These are phyloP conservation scores for Callithrix jacchus DNA, from an alignment of 2,113 vertebrate species.

Conservation along the genomic window DNA sequence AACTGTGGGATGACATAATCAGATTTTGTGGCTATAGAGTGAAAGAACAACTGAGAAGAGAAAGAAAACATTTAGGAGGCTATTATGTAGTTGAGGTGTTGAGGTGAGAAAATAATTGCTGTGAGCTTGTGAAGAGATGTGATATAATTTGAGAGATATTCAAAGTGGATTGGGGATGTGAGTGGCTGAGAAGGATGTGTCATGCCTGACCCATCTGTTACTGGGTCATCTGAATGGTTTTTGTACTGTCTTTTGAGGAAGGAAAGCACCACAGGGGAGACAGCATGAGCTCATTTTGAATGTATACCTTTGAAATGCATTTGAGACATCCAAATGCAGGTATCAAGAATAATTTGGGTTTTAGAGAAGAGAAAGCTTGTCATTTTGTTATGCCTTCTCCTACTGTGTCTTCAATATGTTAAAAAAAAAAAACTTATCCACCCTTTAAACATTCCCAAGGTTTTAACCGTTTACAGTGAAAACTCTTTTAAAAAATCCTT, in stretches of 20 bases:
- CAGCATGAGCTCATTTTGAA: neutral
- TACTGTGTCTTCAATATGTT: neutral
- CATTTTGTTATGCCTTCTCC: neutral
- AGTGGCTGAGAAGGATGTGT: neutral
- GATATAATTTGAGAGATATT: neutral
- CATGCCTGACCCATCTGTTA: neutral
- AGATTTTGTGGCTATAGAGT: neutral
- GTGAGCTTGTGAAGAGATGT: neutral
- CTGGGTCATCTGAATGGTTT: neutral
- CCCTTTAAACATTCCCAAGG: neutral
- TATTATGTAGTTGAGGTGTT: neutral
- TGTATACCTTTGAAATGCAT: neutral
- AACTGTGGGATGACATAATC: neutral
- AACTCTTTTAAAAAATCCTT: neutral
- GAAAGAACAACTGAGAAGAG: neutral
- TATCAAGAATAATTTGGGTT: neutral
- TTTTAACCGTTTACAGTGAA: neutral
- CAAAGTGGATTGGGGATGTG: neutral
- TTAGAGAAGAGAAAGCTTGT: neutral
- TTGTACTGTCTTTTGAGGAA: neutral
- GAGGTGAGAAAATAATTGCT: neutral
- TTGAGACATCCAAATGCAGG: neutral
- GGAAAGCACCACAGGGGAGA: neutral
- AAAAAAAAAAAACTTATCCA: no score
- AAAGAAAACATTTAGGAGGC: neutral